These are phyloP conservation scores for Urocolius indicus DNA, from an alignment of 2,113 vertebrate species.

Conservation along the genomic window DNA sequence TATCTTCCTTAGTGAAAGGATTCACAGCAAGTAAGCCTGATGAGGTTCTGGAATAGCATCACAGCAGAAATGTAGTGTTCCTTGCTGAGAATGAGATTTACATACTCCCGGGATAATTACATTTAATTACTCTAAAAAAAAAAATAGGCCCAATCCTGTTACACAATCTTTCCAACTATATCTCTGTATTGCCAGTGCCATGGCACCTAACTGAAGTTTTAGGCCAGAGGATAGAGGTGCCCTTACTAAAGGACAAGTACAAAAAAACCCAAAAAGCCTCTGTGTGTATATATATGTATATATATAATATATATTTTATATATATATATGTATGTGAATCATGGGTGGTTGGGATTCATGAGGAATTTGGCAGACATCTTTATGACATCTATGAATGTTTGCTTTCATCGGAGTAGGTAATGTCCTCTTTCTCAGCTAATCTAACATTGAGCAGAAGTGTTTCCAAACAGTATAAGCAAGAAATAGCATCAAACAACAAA, in stretches of 20 bases:
- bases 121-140: background rate
- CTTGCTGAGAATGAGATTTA: background rate
- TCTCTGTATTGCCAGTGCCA: background rate
- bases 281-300: accelerated
- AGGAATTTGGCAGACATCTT: background rate
- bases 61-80: background rate
- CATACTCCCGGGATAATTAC: background rate
- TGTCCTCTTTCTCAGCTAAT: background rate
- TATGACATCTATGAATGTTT: background rate
- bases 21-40: background rate
- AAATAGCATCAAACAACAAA: background rate
- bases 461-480: background rate
- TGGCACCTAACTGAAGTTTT: background rate
- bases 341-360: background rate
- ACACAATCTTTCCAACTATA: background rate
- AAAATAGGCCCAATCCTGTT: background rate
- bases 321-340: accelerated
- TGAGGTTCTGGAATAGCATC: background rate
- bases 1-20: background rate
- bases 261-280: no score
- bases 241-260: background rate
- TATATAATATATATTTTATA: background rate
- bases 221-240: no score
- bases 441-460: background rate
- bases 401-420: background rate